Evolutionary conservation across 1,140 invertebrate genomes (phyloP), one percentile per base, ranked within the genome.

Genomic region (Limonius californicus): DNA sequence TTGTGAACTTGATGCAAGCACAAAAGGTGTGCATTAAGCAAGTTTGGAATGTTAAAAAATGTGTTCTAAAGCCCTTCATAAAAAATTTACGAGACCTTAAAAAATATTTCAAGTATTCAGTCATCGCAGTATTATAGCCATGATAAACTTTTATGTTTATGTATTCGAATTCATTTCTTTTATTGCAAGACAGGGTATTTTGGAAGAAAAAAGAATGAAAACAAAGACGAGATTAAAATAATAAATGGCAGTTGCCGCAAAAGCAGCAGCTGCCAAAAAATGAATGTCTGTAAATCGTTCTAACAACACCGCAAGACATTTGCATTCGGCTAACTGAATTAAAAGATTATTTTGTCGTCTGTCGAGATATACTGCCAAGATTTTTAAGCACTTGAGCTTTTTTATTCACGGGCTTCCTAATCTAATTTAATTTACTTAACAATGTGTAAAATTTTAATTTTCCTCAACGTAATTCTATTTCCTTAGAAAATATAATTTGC

Each of bases 251-350:
- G 39, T 64, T 61, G 63, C 58, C 63, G 57, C 23, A 50, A 50
- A 50, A 50, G 16, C 45, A 21, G 45, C 27, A 63, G 62, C 47
- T 67, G 65, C 65, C 65, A 67, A 67, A 64, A 67, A 67, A 61
- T 59, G 50, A 43, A 61, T 32, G 35, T 50, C 21, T 60, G 57
- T 55, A 66, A 54, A 63, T 66, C 65, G 62, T 67, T 67, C 50
- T 43, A 58, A 61, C 59, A 56, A 47, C 53, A 61, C 65, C 65
- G 59, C 62, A 58, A 67, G 62, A 67, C 56, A 67, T 67, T 67
- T 67, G 65, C 65, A 64, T 67, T 67, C 55, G 58, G 55, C 63
- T 66, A 63, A 63, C 23, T 59, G 65, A 67, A 67, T 67, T 67
- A 67, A 64, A 64, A 64, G 65, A 64, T 67, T 67, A 67, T 61